These are phyloP conservation scores for Electrona antarctica DNA, from an alignment of 2,113 vertebrate genomes.

Conservation along the genomic window DNA sequence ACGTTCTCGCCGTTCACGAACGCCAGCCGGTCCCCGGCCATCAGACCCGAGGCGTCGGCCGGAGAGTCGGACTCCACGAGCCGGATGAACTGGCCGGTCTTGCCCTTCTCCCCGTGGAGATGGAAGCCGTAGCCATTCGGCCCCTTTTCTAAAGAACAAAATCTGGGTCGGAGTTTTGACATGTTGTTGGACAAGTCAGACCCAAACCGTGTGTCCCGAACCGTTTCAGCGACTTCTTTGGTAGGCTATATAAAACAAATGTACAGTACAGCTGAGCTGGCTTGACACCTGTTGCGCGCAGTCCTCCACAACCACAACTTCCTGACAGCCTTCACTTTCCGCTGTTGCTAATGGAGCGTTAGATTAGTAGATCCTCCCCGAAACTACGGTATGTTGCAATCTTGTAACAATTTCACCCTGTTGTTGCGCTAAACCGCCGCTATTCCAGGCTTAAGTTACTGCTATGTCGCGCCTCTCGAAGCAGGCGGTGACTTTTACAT, in stretches of 20 bases:
- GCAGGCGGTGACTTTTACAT: neutral
- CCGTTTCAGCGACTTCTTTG: neutral
- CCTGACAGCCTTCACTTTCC: conserved; percentile 41
- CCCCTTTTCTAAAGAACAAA: conserved; percentile 85
- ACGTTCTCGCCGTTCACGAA: conserved; percentile 92
- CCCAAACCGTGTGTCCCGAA: neutral
- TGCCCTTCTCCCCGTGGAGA: conserved; percentile 88
- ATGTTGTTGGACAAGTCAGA: conserved; percentile 24
- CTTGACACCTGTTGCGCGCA: conserved; percentile 44
- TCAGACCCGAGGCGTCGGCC: conserved; percentile 84
- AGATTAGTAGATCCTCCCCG: conserved; percentile 43
- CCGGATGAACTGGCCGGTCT: conserved; percentile 89
- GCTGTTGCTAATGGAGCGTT: neutral
- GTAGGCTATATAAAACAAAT: neutral
- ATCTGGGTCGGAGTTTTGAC: conserved; percentile 80
- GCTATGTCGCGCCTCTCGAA: no score
- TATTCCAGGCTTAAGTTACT: no score
- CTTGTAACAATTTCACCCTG: neutral
- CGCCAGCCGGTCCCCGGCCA: conserved; percentile 86
- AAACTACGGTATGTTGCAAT: conserved; percentile 31
- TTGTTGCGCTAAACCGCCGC: no score
- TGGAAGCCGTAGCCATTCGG: conserved; percentile 88
- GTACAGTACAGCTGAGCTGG: neutral
- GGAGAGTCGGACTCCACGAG: conserved; percentile 89
- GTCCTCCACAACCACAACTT: conserved; percentile 27